A percentile compares a stretch with the other conserved stretches of the same genome.
phyloP scores from a whole-genome alignment of 2,888 invertebrate species.

The Pogonocherus hispidulus region DNA sequence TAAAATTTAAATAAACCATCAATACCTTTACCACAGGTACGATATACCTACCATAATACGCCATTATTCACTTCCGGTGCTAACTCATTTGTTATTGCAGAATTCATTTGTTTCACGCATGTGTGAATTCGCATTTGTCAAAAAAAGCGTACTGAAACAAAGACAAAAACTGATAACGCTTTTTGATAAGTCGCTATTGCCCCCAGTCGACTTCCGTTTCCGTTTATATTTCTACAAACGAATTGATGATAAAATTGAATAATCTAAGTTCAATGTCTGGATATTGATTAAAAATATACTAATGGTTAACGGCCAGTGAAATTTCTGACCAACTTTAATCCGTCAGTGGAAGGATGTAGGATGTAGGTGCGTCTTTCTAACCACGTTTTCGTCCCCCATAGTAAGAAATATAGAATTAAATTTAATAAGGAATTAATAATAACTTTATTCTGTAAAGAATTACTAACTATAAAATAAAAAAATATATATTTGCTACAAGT shows the following conservation, averaged over 20 bases:
- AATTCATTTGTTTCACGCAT: constrained; percentile 66
- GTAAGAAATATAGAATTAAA: no score
- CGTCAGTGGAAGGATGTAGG: not conserved
- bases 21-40: constrained; percentile 32
- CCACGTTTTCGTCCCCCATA: no score
- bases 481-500: no score
- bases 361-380: no score
- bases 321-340: not conserved
- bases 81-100: constrained; percentile 66
- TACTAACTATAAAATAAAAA: no score
- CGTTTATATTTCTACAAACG: constrained; percentile 54
- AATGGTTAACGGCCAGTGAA: constrained; percentile 27
- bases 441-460: no score
- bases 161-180: constrained; percentile 63
- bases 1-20: constrained; percentile 46
- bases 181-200: constrained; percentile 58
- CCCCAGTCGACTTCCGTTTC: constrained; percentile 62
- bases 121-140: constrained; percentile 63
- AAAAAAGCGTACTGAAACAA: constrained; percentile 59
- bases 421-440: no score
- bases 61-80: constrained; percentile 66
- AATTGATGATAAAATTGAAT: constrained; percentile 55
- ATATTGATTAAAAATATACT: constrained; percentile 49
- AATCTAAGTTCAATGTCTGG: constrained; percentile 60
- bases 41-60: constrained; percentile 42